Conservation (phyloP, 2,113 vertebrate genomes). For the Aspiorhynchus laticeps region DNA sequence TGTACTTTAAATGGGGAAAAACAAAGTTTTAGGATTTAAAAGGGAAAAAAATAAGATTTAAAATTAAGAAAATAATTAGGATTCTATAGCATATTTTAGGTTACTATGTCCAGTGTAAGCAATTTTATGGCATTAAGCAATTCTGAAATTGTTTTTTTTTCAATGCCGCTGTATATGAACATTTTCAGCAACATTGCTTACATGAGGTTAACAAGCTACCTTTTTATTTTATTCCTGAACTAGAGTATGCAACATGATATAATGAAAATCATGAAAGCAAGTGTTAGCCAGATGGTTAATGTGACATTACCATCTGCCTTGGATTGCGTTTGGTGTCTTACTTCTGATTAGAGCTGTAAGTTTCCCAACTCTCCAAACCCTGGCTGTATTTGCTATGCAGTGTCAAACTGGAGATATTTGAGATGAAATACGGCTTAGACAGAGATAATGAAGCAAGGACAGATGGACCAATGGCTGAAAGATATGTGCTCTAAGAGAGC, state of each 20-base stretch:
- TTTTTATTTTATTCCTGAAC: neutral
- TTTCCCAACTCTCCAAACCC: neutral
- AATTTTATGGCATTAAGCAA: too few relatives aligned
- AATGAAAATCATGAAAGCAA: neutral
- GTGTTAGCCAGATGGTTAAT: conserved; percentile 43
- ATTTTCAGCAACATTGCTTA: neutral
- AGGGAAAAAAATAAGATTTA: too few relatives aligned
- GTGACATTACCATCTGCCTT: conserved; percentile 29
- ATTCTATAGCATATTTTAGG: too few relatives aligned
- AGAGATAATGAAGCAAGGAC: conserved; percentile 42
- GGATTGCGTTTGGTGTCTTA: neutral
- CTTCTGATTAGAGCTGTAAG: neutral
- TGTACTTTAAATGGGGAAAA: too few relatives aligned
- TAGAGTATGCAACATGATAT: neutral
- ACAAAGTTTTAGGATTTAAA: too few relatives aligned
- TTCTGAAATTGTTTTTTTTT: neutral
- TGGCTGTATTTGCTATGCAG: conserved; percentile 22
- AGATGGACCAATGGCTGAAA: conserved; percentile 40
- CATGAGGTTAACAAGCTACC: neutral
- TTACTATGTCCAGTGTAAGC: too few relatives aligned
- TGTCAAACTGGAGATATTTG: conserved; percentile 54
- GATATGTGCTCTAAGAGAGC: conserved; percentile 43
- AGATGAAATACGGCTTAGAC: conserved; percentile 36
- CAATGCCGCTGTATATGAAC: neutral
- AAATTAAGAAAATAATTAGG: too few relatives aligned